Base-by-base conservation (phyloP, 2,797 vertebrate species). In the Basileuterus tristriatus region DNA sequence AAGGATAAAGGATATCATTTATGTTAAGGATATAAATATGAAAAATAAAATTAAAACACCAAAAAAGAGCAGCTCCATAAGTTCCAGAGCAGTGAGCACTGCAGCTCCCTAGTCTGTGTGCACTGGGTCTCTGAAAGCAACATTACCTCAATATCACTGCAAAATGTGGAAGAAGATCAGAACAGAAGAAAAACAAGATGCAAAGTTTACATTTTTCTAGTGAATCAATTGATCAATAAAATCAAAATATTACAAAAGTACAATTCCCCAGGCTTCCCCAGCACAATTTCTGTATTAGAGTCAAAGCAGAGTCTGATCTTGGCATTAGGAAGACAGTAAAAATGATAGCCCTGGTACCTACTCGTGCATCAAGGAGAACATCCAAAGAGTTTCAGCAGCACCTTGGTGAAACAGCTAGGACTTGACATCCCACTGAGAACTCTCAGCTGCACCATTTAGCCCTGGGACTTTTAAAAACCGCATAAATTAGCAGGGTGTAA, bases 401-500 rank as follows among this genome's bases (percentile, higher is more conserved):
- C 91, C 89, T 91, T 87, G 32, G 30, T 86, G 84, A 83, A 94
- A 65, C 34, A 91, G 56, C 56, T 60, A 83, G 47, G 71, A 52
- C 63, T 81, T 92, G 56, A 87, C 81, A 53, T 50, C 64, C 24
- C 30, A 14, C 81, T 83, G 89, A 96, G 87, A 84, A 91, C 37
- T 78, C 23, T 87, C 80, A 95, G 59, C 94, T 96, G 92, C 74
- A 70, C 46, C 24, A 17, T 88, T 95, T 95, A 72, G 76, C 82
- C 56, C 69, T 53, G 50, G 37, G 21, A 83, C 70, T 91, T 92
- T 36, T 74, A 76, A 15, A 53, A 91, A 43, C 11, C 20, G 29
- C 67, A 86, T 83, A 86, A 91, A 96, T 95, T 89, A 94, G 7
- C 52, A 86, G 75, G 26, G 47, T 82, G 72, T 88, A 88, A 93